Conservation (phyloP, 1,140 invertebrate genomes). For the Ostrea denselamellosa region DNA sequence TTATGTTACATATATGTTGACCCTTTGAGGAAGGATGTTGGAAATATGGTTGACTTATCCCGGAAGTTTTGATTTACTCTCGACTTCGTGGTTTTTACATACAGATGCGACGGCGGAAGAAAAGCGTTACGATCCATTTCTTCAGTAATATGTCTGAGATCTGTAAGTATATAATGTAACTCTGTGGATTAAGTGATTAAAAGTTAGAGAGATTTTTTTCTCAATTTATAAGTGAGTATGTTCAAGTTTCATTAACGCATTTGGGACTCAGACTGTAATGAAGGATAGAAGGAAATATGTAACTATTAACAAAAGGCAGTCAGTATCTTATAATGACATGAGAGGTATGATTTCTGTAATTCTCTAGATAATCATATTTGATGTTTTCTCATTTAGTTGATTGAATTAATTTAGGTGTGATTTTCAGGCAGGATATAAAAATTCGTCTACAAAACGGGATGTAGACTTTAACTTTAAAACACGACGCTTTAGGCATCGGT, state of each 20-base stretch:
- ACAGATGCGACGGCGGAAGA: constrained; percentile 24
- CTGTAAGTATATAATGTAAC: neutral
- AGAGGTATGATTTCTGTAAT: no score
- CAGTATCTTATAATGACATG: neutral
- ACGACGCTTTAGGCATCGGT: no score
- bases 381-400: no score
- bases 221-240: no score
- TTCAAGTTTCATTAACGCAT: neutral
- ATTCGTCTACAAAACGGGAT: no score
- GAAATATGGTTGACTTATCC: neutral
- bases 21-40: constrained; percentile 27
- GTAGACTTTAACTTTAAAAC: no score
- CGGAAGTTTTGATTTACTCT: constrained; percentile 28
- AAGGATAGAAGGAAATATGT: neutral
- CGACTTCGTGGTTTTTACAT: neutral
- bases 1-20: neutral
- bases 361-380: no score
- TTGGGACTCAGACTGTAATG: neutral
- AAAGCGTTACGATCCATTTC: constrained; percentile 20
- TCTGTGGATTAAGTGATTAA: neutral
- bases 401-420: no score
- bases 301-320: no score
- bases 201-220: neutral
- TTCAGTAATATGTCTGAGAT: constrained; percentile 23
- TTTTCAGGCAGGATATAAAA: no score